Evolutionary conservation across 2,888 invertebrate genomes (phyloP).

Genomic region (Ichneumoninae sp.): DNA sequence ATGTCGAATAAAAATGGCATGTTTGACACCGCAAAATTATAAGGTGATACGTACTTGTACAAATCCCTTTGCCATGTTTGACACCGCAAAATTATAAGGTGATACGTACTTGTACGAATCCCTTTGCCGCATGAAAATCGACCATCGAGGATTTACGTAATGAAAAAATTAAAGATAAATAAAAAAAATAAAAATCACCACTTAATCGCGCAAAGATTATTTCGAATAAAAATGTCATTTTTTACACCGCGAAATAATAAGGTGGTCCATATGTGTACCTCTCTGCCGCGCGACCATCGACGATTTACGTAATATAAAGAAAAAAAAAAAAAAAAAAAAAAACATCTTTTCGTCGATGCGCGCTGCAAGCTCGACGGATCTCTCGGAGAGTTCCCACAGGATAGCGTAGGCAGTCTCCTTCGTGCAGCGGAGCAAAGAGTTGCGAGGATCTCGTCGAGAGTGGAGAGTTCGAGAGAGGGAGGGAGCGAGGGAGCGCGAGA

Average conservation of each 20-base stretch:
- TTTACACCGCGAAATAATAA: background rate
- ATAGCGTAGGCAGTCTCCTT: slow-evolving; percentile 4
- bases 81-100: too few species aligned
- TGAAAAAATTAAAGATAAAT: background rate
- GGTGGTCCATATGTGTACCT: background rate
- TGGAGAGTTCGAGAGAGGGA: background rate
- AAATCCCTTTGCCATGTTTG: too few species aligned
- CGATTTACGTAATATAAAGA: background rate
- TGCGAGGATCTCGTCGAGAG: slow-evolving; percentile 35
- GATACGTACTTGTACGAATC: background rate
- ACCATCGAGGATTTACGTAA: background rate
- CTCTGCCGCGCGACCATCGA: background rate
- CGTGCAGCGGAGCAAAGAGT: slow-evolving; percentile 30
- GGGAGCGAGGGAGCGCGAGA: background rate
- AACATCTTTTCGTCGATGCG: slow-evolving; percentile 15
- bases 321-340: slow-evolving; percentile 7
- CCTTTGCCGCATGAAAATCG: too few species aligned
- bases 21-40: too few species aligned
- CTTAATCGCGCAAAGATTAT: background rate
- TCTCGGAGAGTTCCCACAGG: slow-evolving; percentile 34
- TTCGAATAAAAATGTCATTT: background rate
- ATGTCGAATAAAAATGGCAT: too few species aligned
- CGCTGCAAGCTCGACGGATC: slow-evolving; percentile 23
- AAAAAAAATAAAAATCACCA: background rate
- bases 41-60: too few species aligned